Evolutionary conservation across 2,888 invertebrate genomes (phyloP).

Genomic region (Eristalis arbustorum): DNA sequence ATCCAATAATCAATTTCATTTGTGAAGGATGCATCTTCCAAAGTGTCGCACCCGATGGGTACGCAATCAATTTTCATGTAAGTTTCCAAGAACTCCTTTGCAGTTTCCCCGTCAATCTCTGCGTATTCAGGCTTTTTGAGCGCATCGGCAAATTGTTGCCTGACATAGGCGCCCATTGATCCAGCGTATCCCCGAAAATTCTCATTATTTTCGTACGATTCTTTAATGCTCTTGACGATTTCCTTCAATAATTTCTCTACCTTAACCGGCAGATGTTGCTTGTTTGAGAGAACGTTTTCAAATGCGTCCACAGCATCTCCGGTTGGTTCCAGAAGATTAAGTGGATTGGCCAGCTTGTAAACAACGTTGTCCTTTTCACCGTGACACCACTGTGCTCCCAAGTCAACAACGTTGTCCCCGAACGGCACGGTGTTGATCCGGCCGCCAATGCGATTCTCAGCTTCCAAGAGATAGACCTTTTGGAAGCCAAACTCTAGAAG

Average conservation of each 20-base stretch:
- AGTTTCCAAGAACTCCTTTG: slow-evolving; percentile 83
- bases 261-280: slow-evolving; percentile 77
- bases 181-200: slow-evolving; percentile 75
- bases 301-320: slow-evolving; percentile 77
- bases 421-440: slow-evolving; percentile 83
- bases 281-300: slow-evolving; percentile 78
- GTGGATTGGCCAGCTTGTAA: slow-evolving; percentile 75
- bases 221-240: slow-evolving; percentile 79
- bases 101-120: slow-evolving; percentile 80
- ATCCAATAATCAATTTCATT: slow-evolving; percentile 84
- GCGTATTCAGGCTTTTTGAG: slow-evolving; percentile 76
- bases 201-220: slow-evolving; percentile 77
- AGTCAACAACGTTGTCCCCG: slow-evolving; percentile 81
- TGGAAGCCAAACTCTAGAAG: slow-evolving; percentile 80
- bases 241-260: slow-evolving; percentile 78
- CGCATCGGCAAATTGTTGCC: slow-evolving; percentile 76
- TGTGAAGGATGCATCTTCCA: slow-evolving; percentile 86
- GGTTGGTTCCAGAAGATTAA: slow-evolving; percentile 77
- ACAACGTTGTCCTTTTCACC: slow-evolving; percentile 80
- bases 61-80: slow-evolving; percentile 81
- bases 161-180: slow-evolving; percentile 78
- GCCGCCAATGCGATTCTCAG: slow-evolving; percentile 84
- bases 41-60: slow-evolving; percentile 83
- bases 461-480: slow-evolving; percentile 83
- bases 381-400: slow-evolving; percentile 80